Evolutionary conservation across 2,888 invertebrate species (phyloP), one percentile per base, ranked within the genome.

Genomic region (Drosophila algonquin): DNA sequence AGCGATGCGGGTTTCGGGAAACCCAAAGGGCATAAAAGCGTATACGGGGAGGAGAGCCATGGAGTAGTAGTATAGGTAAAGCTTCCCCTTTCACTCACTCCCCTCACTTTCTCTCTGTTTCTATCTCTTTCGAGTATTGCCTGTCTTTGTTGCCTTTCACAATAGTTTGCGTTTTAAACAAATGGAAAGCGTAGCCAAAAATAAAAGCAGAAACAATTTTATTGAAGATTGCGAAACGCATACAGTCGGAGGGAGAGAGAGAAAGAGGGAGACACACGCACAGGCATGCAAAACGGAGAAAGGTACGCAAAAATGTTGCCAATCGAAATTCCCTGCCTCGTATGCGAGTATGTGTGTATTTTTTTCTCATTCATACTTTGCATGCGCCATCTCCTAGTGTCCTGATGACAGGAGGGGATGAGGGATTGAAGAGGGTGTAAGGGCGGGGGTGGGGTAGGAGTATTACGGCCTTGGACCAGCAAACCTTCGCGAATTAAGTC

Each of bases 101-200:
- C 24, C 46, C 27, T 27, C 44, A 9, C 21, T 40, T 14, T 30
- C 48, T 48, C 47, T 35, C 70, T 32, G 35, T 46, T 54, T 54
- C 24, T 7, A 6, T 18, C 14, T 45, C 46, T 32, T 21, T 27
- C 7, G 27, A 27, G 27, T 27, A 27, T 7, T 27, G 8, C 30
- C 7, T 55, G 52, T 64, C 64, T 73, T 64, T 71, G 73, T 73
- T 71, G 74, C 74, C 74, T 44, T 35, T 40, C 75, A 76, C 88
- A 89, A 89, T 89, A 86, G 84, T 85, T 81, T 89, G 80, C 83
- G 87, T 82, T 89, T 86, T 89, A 89, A 86, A 78, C 89, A 86
- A 86, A 86, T 86, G 85, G 80, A 85, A 86, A 82, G 83, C 80
- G 80, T 80, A 80, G 73, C 76, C 81, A 71, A 75, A 80, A 72